Percentiles rank a stretch among this genome's conserved stretches.
Evolutionary conservation across 2,797 vertebrate genomes (phyloP).

Genomic region (Syndactyla subalaris): DNA sequence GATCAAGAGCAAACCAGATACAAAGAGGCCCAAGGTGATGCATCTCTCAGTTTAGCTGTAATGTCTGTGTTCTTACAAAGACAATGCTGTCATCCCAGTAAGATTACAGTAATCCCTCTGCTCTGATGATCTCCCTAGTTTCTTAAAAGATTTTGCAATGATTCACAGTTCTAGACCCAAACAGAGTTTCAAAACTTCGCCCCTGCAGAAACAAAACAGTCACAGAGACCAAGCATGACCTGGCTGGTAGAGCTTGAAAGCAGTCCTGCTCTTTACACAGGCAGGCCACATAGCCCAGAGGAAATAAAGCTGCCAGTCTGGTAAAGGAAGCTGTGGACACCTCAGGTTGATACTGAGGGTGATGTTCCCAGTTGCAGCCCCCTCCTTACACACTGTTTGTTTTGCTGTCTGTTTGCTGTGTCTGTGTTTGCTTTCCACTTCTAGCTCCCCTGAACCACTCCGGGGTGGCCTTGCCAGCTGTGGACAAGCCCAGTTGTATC

Average conservation of each 20-base stretch:
- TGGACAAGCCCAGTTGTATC: neutral
- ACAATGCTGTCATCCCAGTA: neutral
- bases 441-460: neutral
- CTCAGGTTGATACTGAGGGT: neutral
- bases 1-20: neutral
- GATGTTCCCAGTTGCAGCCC: neutral
- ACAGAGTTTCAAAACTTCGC: neutral
- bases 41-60: neutral
- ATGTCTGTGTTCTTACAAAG: neutral
- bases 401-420: neutral
- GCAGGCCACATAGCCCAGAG: fast-evolving
- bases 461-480: neutral
- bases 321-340: neutral
- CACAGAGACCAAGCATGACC: neutral
- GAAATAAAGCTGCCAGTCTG: neutral
- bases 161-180: neutral
- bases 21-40: neutral
- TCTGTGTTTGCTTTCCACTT: neutral
- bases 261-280: neutral
- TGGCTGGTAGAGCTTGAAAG: neutral
- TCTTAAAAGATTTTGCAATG: neutral
- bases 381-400: neutral
- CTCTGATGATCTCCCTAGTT: neutral
- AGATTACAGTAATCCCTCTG: neutral
- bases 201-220: neutral